Base-by-base conservation (phyloP, 2,888 invertebrate genomes). In the Diarsia rubi region DNA sequence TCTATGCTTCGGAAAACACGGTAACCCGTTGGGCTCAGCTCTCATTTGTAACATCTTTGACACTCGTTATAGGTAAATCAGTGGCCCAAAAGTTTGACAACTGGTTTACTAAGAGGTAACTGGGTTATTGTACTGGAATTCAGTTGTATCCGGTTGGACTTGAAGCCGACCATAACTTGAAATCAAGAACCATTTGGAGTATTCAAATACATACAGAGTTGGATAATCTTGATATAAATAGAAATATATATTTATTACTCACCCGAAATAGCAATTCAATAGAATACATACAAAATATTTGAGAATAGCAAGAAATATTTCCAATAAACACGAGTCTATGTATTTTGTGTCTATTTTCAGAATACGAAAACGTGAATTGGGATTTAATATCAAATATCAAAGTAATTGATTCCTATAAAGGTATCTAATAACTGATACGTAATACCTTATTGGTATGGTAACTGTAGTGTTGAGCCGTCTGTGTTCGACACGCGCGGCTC, bases 301-400 rank as follows among this genome's bases (percentile, higher is more conserved):
- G 37, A 19, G 21, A 71, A 45, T 54, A 79, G 11, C 31, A 37
- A 8, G 19, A 65, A 37, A 65, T 77, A 65, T 73, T 73, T 59
- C 2, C 57, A 31, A 59, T 49, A 64, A 64, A 80, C 21, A 62
- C 8, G 27, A 42, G 31, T 31, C 63, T 16, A 21, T 42, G 19
- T 37, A n/a, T 57, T n/a, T 14, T 49, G 24, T 54, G 11, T 47
- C 42, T 47, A 47, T 79, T 42, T 54, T 52, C 60, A 74, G n/a
- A 74, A 42, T 31, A 42, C 66, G 44, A 73, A 66, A 81, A n/a
- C 12, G 1, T 37, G 14, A 47, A 52, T 54, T 59, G 57, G 49
- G 16, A 63, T 81, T 52, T 57, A 59, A 82, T 68, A 82, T 75
- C 44, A 14, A 82, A 69, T 65, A 11, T 62, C 59, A 54, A 82